Conservation (phyloP, 1,140 invertebrate genomes). For the Nixonia krombeini region DNA sequence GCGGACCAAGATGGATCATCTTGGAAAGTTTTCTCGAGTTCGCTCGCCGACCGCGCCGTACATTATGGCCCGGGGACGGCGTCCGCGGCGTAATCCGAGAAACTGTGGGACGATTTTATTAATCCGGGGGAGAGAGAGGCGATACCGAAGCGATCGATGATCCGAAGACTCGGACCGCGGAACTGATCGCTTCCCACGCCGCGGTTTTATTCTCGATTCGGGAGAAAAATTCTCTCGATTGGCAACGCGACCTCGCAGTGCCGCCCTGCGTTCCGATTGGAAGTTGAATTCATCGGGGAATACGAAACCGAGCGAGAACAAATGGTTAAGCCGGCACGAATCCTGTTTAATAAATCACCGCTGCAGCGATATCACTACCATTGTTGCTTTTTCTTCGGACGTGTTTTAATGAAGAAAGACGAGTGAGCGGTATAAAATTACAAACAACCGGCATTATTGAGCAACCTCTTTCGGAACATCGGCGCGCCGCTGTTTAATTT, state of each 20-base stretch:
- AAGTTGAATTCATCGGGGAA: conserved; percentile 47
- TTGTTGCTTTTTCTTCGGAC: conserved; percentile 4
- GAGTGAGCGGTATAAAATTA: conserved; percentile 16
- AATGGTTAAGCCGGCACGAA: conserved; percentile 45
- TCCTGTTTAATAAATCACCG: conserved; percentile 52
- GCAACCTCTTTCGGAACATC: neutral
- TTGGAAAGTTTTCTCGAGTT: neutral
- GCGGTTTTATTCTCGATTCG: neutral
- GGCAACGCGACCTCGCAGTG: neutral
- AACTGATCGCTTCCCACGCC: no score
- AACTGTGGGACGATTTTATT: no score
- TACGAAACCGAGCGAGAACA: conserved; percentile 31
- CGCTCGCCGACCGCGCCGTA: no score
- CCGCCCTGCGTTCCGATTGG: conserved; percentile 11
- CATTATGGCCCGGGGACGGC: no score
- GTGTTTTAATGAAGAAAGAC: conserved; percentile 8
- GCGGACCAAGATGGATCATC: neutral
- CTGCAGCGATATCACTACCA: conserved; percentile 5
- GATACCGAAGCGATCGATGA: no score
- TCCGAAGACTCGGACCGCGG: no score
- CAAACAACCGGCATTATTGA: neutral
- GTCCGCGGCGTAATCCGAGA: no score
- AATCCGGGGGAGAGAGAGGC: no score
- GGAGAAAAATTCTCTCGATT: neutral
- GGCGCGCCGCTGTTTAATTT: neutral